These are phyloP conservation scores for Trachelus troglodyta DNA, from an alignment of 2,888 invertebrate genomes.

Conservation along the genomic window DNA sequence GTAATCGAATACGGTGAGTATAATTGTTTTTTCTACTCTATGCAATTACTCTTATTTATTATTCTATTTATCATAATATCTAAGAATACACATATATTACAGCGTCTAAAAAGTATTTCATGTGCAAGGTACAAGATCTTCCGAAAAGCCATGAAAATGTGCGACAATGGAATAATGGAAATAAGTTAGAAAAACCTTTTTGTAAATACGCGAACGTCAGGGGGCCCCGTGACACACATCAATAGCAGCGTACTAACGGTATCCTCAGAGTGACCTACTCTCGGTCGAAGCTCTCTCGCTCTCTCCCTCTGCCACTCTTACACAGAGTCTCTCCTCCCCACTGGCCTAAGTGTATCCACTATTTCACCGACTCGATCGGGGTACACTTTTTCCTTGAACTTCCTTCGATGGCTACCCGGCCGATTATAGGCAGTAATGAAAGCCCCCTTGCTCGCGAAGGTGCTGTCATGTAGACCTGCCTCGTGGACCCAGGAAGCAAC, in stretches of 20 bases:
- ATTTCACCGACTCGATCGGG: constrained; percentile 30
- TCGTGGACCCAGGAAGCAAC: constrained; percentile 7
- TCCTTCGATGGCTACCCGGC: constrained; percentile 32
- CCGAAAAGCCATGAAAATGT: not conserved
- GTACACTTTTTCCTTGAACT: constrained; percentile 50
- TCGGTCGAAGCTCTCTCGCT: constrained; percentile 28
- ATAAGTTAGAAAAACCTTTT: constrained; percentile 3
- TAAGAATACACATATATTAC: not conserved
- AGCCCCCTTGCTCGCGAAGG: constrained; percentile 57
- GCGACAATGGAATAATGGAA: not conserved
- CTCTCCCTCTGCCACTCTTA: constrained; percentile 3
- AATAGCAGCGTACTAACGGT: constrained; percentile 61
- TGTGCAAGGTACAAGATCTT: not conserved
- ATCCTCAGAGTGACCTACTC: constrained; percentile 60
- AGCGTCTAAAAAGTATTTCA: not conserved
- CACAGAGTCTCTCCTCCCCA: constrained; percentile 10
- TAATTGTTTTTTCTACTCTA: no score
- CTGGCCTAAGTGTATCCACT: constrained; percentile 16
- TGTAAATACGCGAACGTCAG: constrained; percentile 10
- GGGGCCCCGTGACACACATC: constrained; percentile 64
- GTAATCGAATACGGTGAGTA: no score
- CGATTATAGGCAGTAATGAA: constrained; percentile 61
- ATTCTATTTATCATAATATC: no score
- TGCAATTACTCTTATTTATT: no score
- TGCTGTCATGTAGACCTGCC: constrained; percentile 55